Percentiles rank a stretch among this genome's conserved stretches.
These are phyloP conservation scores for Virgularia gustaviana DNA, from an alignment of 92 coral and sea anemone species.

Conservation along the genomic window DNA sequence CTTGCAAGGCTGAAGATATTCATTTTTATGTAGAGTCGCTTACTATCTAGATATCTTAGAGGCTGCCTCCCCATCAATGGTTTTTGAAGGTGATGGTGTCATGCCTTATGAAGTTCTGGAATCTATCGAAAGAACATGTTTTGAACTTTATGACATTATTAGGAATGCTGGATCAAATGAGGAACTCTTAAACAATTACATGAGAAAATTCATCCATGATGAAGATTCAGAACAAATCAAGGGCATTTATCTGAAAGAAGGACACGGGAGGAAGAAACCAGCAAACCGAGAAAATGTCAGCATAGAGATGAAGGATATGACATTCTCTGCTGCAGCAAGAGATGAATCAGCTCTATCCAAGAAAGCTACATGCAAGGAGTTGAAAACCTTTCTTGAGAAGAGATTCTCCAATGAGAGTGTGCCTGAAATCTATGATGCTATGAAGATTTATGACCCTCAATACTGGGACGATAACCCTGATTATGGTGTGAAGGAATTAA, in stretches of 20 bases:
- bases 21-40: background rate
- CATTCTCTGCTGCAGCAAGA: background rate
- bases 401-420: background rate
- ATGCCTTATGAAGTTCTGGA: background rate
- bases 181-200: background rate
- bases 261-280: background rate
- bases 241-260: background rate
- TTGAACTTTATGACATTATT: background rate
- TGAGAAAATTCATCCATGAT: background rate
- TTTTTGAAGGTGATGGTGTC: background rate
- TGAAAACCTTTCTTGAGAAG: background rate
- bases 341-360: slow-evolving; percentile 3
- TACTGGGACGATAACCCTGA: background rate
- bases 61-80: background rate
- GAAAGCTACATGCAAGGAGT: background rate
- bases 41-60: background rate
- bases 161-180: background rate
- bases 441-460: background rate
- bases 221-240: background rate
- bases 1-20: background rate
- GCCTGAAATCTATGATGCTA: background rate
- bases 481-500: background rate
- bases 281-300: background rate
- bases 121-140: background rate
- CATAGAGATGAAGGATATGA: background rate